Percentiles rank a stretch among this genome's conserved stretches.
phyloP scores from a whole-genome alignment of 2,113 vertebrate genomes.

The Eudyptes chrysolophus region DNA sequence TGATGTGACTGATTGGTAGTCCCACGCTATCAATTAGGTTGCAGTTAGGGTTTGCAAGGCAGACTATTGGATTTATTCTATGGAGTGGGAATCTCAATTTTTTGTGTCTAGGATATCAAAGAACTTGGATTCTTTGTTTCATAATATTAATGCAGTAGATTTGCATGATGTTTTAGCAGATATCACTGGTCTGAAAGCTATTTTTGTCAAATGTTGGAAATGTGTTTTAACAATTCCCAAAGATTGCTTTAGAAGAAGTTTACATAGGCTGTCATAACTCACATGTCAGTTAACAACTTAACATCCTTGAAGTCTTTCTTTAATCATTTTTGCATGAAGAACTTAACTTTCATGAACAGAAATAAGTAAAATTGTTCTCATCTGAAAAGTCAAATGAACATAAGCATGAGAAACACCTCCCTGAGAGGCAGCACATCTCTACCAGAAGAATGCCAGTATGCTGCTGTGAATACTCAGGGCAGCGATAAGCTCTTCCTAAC shows the following conservation, averaged over 20 bases:
- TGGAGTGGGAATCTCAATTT: background rate
- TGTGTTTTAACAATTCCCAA: conserved; percentile 51
- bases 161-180: conserved; percentile 38
- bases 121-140: conserved; percentile 26
- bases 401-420: background rate
- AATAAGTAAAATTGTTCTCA: conserved; percentile 11
- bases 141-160: conserved; percentile 35
- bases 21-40: fast-evolving
- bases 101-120: background rate
- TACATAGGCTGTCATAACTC: conserved; percentile 49
- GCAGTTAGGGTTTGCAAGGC: background rate
- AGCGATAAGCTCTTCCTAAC: background rate
- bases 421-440: background rate
- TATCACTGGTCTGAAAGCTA: conserved; percentile 48
- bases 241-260: conserved; percentile 47
- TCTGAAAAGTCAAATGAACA: background rate
- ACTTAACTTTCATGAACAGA: background rate
- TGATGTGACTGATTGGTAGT: background rate
- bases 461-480: background rate
- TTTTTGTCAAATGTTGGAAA: conserved; percentile 42
- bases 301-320: conserved; percentile 31
- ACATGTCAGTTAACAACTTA: conserved; percentile 35
- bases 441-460: background rate
- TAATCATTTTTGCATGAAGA: background rate
- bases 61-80: background rate